Base-by-base conservation (phyloP, 2,113 vertebrate genomes). In the Otus sunia region DNA sequence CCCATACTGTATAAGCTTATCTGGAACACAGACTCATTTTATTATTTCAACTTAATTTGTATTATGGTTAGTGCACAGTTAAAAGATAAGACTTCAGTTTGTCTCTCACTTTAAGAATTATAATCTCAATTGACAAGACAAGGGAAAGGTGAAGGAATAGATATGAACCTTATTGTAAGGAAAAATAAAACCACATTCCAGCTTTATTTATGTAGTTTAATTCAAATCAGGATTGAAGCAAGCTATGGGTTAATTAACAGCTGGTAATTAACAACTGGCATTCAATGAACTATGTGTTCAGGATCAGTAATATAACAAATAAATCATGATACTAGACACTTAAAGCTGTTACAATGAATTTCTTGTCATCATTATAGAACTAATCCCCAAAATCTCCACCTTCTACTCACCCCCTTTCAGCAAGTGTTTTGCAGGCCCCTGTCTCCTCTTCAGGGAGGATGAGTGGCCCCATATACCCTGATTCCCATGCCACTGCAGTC, bases 391-490 rank as follows among this genome's bases (percentile, higher is more conserved):
- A 62, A 21, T 0, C 7, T 52, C n/a, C 58, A 21, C 17, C 7
- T 43, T 67, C 10, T 7, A 41, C 34, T 56, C 3, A 7, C 4
- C 1, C 1, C 12, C 3, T 22, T 80, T 72, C 5, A 72, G 8
- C 43, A 81, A 0, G 0, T 43, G 21, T 80, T 12, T 39, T 76
- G 5, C 6, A 72, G 41, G 11, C 3, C 17, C 5, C 55, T 39
- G 4, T 6, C 1, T 4, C 4, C 15, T 53, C 36, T 52, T 32
- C 30, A 56, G 15, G 15, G 25, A 59, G 20, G 14, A 29, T 41
- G 25, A 63, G 8, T 36, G 22, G 25, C 1, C 9, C n/a, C 12
- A 11, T 30, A 45, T 23, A 67, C 3, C 11, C 12, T 1, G 1
- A 18, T 23, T 55, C 12, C 63, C 1, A 0, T 45, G 12, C 15